Evolutionary conservation across 2,888 invertebrate species (phyloP).

Genomic region (Drosophila stalkeri): DNA sequence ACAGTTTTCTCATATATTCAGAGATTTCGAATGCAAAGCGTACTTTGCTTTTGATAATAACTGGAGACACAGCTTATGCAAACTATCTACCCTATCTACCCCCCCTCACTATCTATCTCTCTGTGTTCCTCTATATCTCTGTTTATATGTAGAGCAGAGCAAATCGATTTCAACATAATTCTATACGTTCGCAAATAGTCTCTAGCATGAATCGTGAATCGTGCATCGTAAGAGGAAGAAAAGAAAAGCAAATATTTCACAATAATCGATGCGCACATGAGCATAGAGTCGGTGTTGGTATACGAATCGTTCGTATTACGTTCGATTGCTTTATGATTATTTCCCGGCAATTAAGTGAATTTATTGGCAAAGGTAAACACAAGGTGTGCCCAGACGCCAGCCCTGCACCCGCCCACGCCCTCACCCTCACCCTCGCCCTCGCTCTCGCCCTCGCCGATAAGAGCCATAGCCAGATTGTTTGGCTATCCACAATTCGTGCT

Average conservation of each 20-base stretch:
- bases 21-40: background rate
- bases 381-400: slow-evolving; percentile 28
- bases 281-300: slow-evolving; percentile 34
- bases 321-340: slow-evolving; percentile 84
- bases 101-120: background rate
- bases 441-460: slow-evolving; percentile 7
- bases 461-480: slow-evolving; percentile 18
- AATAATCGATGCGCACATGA: slow-evolving; percentile 54
- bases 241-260: slow-evolving; percentile 46
- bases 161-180: slow-evolving; percentile 74
- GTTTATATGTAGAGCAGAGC: background rate
- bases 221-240: slow-evolving; percentile 29
- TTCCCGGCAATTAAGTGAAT: slow-evolving; percentile 84
- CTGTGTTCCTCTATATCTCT: background rate
- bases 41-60: background rate
- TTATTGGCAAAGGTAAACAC: slow-evolving; percentile 82
- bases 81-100: background rate
- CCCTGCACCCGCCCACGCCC: slow-evolving; percentile 16
- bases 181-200: slow-evolving; percentile 31
- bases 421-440: slow-evolving; percentile 1
- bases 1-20: background rate
- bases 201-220: slow-evolving; percentile 12
- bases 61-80: background rate
- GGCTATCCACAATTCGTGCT: slow-evolving; percentile 35
- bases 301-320: slow-evolving; percentile 60